phyloP scores from a whole-genome alignment of 2,797 vertebrate genomes.

The Pantherophis vulpinus region DNA sequence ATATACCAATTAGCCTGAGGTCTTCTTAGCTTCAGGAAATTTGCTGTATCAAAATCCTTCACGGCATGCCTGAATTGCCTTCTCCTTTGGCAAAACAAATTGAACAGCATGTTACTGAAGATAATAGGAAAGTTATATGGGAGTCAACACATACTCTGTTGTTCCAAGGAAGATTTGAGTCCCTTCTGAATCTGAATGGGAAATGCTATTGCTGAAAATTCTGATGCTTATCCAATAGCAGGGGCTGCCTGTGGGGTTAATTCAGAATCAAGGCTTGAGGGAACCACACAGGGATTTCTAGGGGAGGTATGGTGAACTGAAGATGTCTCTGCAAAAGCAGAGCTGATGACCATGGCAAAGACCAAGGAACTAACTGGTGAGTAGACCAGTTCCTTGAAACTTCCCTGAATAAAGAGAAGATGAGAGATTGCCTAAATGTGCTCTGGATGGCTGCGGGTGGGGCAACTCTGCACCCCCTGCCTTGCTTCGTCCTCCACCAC shows the following conservation, averaged over 20 bases:
- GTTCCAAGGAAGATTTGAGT: rapidly evolving
- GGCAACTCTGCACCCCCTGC: too few species aligned
- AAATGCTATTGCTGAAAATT: background rate
- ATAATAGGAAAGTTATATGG: background rate
- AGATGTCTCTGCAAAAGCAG: background rate
- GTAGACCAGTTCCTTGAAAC: background rate
- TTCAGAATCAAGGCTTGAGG: background rate
- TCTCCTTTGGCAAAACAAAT: background rate
- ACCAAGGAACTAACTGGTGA: background rate
- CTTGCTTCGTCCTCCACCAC: too few species aligned
- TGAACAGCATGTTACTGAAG: background rate
- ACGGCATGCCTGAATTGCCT: background rate
- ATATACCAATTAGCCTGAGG: background rate
- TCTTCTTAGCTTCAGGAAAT: background rate
- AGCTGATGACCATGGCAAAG: background rate
- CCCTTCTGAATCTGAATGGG: background rate
- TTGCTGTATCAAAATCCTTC: background rate
- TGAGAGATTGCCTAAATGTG: background rate
- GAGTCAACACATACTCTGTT: background rate
- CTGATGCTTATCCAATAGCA: background rate
- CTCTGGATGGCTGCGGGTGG: background rate
- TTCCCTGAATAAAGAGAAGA: background rate
- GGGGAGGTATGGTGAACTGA: background rate
- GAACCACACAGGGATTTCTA: background rate
- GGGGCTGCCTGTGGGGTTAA: background rate